Percentiles rank a stretch among this genome's conserved stretches.
Evolutionary conservation across 2,888 invertebrate genomes (phyloP).

Genomic region (Dione juno): DNA sequence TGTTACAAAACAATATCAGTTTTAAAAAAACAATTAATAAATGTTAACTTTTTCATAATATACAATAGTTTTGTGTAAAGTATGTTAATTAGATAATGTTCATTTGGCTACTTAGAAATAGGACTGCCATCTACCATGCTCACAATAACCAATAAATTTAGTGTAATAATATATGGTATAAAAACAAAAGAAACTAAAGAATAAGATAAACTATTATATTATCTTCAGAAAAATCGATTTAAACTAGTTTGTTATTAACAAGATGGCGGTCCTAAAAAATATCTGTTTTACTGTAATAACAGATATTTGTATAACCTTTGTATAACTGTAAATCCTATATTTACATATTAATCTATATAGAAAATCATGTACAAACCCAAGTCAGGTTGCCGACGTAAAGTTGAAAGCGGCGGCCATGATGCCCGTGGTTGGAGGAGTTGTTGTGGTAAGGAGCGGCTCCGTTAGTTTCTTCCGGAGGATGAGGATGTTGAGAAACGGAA

Average conservation of each 20-base stretch:
- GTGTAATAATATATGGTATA: background rate
- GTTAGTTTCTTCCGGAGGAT: conserved; percentile 87
- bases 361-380: conserved; percentile 90
- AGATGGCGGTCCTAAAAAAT: conserved; percentile 45
- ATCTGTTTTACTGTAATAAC: conserved; percentile 51
- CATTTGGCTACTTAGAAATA: conserved; percentile 41
- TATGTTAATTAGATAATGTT: conserved; percentile 18
- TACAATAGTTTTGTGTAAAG: background rate
- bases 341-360: conserved; percentile 70
- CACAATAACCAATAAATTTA: background rate
- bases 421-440: conserved; percentile 88
- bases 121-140: conserved; percentile 35
- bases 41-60: background rate
- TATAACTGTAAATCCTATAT: conserved; percentile 56
- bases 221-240: conserved; percentile 20
- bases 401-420: conserved; percentile 93
- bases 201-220: background rate
- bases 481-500: conserved; percentile 79
- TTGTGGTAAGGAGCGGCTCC: conserved; percentile 87
- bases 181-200: background rate
- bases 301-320: conserved; percentile 53
- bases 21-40: background rate
- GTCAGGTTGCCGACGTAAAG: conserved; percentile 99
- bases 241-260: conserved; percentile 42
- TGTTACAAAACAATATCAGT: conserved; percentile 34